These are phyloP conservation scores for Sphecodes monilicornis DNA, from an alignment of 2,888 invertebrate genomes.

Conservation along the genomic window DNA sequence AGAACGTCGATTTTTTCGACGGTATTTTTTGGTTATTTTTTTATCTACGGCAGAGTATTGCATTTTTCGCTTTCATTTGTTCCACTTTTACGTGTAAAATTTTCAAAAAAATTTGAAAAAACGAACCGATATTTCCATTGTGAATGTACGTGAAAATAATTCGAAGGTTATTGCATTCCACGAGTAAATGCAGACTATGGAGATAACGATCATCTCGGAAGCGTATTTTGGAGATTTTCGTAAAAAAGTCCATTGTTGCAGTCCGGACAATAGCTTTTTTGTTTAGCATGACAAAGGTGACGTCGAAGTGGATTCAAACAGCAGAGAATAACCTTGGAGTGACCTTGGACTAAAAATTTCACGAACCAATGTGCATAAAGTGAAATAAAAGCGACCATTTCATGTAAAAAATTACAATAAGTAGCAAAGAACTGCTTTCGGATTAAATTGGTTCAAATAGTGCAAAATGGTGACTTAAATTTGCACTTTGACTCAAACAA, in stretches of 20 bases:
- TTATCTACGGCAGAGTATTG: neutral
- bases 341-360: neutral
- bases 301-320: neutral
- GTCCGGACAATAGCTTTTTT: neutral
- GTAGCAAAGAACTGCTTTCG: too few species aligned
- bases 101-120: neutral
- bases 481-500: too few species aligned
- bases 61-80: neutral
- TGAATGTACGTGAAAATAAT: neutral
- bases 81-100: too few species aligned
- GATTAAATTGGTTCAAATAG: neutral
- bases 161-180: neutral
- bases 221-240: neutral
- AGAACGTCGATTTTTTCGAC: neutral
- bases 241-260: neutral
- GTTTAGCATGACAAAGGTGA: neutral
- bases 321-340: neutral
- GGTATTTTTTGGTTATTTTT: neutral
- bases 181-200: neutral
- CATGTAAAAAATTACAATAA: neutral
- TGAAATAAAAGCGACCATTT: neutral
- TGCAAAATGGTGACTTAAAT: too few species aligned
- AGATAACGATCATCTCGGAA: neutral
- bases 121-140: neutral
- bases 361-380: neutral